These are phyloP conservation scores for Enteromius trimaculatus DNA, from an alignment of 2,797 vertebrate species.

Conservation along the genomic window DNA sequence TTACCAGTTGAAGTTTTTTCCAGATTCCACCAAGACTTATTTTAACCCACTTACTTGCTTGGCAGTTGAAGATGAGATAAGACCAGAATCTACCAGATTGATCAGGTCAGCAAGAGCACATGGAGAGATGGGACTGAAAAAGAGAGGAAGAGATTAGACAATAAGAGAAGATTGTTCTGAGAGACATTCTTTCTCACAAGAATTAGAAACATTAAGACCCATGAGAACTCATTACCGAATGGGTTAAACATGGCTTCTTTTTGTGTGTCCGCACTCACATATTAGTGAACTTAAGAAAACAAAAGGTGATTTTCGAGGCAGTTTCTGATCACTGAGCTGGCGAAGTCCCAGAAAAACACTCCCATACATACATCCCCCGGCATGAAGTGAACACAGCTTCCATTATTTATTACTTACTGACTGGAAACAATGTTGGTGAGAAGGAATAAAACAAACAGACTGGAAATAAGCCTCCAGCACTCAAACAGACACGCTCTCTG, in stretches of 20 bases:
- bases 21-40: not conserved
- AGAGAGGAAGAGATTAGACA: not conserved
- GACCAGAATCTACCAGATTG: slow-evolving; percentile 83
- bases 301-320: slow-evolving; percentile 10
- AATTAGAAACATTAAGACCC: slow-evolving; percentile 14
- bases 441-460: slow-evolving; percentile 27
- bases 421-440: slow-evolving; percentile 25
- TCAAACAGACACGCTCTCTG: not conserved
- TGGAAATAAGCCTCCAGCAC: slow-evolving; percentile 4
- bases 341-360: slow-evolving; percentile 11
- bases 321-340: slow-evolving; percentile 33
- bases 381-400: slow-evolving; percentile 10
- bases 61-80: slow-evolving; percentile 87
- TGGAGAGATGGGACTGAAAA: slow-evolving; percentile 82
- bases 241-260: slow-evolving; percentile 15
- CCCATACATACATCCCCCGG: slow-evolving; percentile 29
- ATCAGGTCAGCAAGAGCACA: slow-evolving; percentile 86
- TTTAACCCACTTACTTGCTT: slow-evolving; percentile 80
- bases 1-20: too few species aligned
- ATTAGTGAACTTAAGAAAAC: slow-evolving; percentile 22
- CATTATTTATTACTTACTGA: slow-evolving; percentile 40
- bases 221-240: slow-evolving; percentile 45
- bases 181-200: not conserved
- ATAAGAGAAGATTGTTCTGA: not conserved
- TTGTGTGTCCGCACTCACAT: slow-evolving; percentile 52